These are phyloP conservation scores for Harlomillsia oculata DNA, from an alignment of 1,140 invertebrate genomes.

Conservation along the genomic window DNA sequence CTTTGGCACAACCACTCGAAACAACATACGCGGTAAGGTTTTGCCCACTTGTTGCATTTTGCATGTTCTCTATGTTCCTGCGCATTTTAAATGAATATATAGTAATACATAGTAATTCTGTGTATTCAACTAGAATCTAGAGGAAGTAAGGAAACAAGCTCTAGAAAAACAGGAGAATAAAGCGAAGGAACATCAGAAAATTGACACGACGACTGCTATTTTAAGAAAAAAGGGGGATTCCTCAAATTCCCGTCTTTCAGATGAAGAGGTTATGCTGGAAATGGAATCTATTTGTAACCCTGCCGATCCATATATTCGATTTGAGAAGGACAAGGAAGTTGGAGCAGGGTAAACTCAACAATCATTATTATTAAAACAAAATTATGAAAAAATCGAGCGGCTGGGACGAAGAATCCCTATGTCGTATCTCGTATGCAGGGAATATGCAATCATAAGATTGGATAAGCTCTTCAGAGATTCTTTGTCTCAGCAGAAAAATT, in stretches of 20 bases:
- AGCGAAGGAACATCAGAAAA: constrained; percentile 11
- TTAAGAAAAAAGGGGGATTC: constrained; percentile 48
- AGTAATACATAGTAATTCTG: not conserved
- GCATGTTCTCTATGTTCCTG: too few species aligned
- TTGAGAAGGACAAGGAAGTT: constrained; percentile 72
- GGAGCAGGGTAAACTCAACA: constrained; percentile 70
- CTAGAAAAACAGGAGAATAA: constrained; percentile 4
- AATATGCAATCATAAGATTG: too few species aligned
- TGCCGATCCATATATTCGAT: constrained; percentile 66
- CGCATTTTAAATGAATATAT: not conserved
- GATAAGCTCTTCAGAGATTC: too few species aligned
- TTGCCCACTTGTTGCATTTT: too few species aligned
- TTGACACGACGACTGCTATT: constrained; percentile 29
- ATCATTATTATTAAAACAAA: too few species aligned
- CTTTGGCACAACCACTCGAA: too few species aligned
- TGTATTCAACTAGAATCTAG: not conserved
- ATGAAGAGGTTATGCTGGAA: constrained; percentile 77
- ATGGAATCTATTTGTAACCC: constrained; percentile 65
- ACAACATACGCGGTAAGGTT: too few species aligned
- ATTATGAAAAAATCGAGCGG: too few species aligned
- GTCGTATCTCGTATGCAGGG: too few species aligned
- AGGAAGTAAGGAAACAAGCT: not conserved
- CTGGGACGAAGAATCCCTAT: too few species aligned
- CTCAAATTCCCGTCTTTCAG: constrained; percentile 49
- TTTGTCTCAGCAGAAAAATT: too few species aligned